Percentiles rank a stretch among this genome's conserved stretches.
phyloP scores from a whole-genome alignment of 2,113 vertebrate genomes.

The Laterallus jamaicensis region DNA sequence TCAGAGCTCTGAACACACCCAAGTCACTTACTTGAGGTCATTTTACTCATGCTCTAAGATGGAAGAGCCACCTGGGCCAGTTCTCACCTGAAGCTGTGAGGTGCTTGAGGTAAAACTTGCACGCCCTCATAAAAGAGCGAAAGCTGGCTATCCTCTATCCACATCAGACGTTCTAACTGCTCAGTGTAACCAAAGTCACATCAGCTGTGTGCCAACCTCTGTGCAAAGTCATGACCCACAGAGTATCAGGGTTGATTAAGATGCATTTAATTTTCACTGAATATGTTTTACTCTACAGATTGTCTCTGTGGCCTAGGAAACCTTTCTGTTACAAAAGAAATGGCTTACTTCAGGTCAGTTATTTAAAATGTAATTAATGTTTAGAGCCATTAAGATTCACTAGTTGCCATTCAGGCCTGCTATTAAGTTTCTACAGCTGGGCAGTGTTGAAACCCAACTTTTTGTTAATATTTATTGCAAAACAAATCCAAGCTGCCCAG shows the following conservation, averaged over 20 bases:
- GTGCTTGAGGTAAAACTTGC: background rate
- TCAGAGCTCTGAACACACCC: background rate
- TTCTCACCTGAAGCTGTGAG: background rate
- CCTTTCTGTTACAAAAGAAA: background rate
- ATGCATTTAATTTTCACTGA: background rate
- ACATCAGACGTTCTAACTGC: background rate
- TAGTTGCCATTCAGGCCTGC: background rate
- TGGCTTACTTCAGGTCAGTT: background rate
- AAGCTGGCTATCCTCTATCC: background rate
- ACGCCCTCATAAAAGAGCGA: background rate
- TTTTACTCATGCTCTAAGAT: background rate
- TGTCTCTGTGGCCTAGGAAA: background rate
- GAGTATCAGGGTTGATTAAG: background rate
- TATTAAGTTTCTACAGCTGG: background rate
- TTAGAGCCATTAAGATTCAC: background rate
- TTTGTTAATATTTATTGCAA: background rate
- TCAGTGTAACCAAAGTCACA: background rate
- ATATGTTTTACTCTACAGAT: background rate
- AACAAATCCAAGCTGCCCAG: background rate
- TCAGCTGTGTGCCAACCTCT: background rate
- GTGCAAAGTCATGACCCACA: background rate
- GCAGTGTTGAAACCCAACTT: background rate
- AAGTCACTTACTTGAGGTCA: background rate
- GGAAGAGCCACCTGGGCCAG: background rate
- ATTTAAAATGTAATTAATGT: background rate